Evolutionary conservation across 2,888 invertebrate species (phyloP), one percentile per base, ranked within the genome.

Genomic region (Sphinx pinastri): DNA sequence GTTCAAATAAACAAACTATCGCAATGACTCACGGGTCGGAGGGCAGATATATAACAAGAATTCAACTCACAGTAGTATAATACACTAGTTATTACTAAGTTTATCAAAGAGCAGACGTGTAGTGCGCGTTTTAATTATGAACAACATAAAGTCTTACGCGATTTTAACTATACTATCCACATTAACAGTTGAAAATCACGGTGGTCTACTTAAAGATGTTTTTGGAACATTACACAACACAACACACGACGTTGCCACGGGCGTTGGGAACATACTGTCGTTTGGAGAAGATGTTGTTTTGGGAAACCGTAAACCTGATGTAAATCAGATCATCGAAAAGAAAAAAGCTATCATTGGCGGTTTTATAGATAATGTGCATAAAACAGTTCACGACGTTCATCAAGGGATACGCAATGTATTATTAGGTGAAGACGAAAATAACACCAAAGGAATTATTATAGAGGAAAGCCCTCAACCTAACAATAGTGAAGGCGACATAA

Each of bases 191-290:
- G 59, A 25, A 51, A 16, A 38, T 59, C 49, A 70, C 5, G 67
- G 70, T 25, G 67, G 70, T 19, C 52, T 70, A n/a, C 14, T 70
- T 38, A 59, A 70, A 7, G 51, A 58, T 12, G 45, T 70, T 49
- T 67, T 59, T 16, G 59, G 16, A 6, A 16, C 59, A 0, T 8
- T 67, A 2, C 52, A 67, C 14, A 52, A 67, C 16, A 70, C 70
- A 13, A 70, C 70, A 12, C 25, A 52, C 38, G 45, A 51, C 13
- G 51, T 70, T 2, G 45, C 67, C 3, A 14, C 52, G 11, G 58
- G 67, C 3, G 59, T 70, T 45, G 67, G 67, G 7, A 52, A 51
- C 19, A 16, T 67, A 6, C 25, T 67, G 0, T 68, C 70, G 1
- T 67, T 67, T 16, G 67, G 70, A 14, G 57, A 59, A 45, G 67